Conservation (phyloP, 2,888 invertebrate species). For the Tetanocera ferruginea region DNA sequence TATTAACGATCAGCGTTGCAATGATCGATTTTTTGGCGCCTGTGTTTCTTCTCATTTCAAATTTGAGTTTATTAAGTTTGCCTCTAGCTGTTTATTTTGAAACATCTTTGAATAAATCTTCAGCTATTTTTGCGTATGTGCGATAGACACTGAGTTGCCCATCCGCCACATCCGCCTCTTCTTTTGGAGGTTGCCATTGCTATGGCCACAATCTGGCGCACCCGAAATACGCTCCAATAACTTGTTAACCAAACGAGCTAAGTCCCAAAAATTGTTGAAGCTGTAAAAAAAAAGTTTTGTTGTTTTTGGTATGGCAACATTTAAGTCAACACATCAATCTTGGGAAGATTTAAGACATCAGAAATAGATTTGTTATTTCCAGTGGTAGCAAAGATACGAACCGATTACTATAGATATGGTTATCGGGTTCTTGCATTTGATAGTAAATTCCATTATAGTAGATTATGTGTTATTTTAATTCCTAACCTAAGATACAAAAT, state of each 20-base stretch:
- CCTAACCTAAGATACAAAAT: no score
- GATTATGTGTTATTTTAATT: no score
- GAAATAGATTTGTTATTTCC: no score
- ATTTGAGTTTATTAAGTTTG: not conserved
- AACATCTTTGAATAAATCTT: conserved; percentile 21
- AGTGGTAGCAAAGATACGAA: no score
- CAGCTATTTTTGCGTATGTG: not conserved
- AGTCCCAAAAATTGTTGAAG: not conserved
- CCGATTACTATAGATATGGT: no score
- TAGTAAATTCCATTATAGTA: no score
- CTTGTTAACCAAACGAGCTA: not conserved
- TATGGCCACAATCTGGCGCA: conserved; percentile 36
- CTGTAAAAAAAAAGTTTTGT: not conserved
- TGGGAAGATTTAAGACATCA: not conserved
- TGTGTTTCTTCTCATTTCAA: no score
- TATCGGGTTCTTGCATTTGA: no score
- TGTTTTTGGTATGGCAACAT: not conserved
- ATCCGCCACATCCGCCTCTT: conserved; percentile 37
- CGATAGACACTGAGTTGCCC: conserved; percentile 1
- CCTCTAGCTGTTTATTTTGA: conserved; percentile 30
- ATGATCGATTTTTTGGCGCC: no score
- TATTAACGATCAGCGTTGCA: no score
- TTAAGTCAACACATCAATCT: conserved; percentile 1
- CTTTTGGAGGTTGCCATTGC: not conserved
- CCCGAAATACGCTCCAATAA: conserved; percentile 17